Evolutionary conservation across 2,888 invertebrate genomes (phyloP).

Genomic region (Drosophila mimetica): DNA sequence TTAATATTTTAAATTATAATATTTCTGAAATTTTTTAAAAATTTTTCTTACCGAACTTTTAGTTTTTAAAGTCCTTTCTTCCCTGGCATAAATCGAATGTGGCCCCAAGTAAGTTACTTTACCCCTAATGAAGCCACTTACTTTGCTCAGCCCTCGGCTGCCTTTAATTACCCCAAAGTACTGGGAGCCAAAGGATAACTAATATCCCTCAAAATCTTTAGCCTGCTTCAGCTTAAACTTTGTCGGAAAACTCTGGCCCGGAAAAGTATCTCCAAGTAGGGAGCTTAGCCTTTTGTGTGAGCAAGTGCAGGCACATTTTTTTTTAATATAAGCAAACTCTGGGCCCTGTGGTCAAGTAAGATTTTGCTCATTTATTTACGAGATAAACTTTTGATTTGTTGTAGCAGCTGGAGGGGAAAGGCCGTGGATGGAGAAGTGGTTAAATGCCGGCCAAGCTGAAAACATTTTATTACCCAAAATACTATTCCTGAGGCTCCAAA

Average conservation of each 20-base stretch:
- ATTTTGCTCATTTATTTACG: slow-evolving; percentile 66
- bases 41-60: too few species aligned
- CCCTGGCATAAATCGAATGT: slow-evolving; percentile 1
- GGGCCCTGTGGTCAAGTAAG: slow-evolving; percentile 43
- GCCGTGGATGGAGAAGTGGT: not conserved
- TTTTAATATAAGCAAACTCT: slow-evolving; percentile 31
- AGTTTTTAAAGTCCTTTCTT: too few species aligned
- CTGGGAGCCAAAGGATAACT: slow-evolving; percentile 30
- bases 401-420: slow-evolving; percentile 16
- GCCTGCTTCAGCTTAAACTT: slow-evolving; percentile 27
- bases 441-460: slow-evolving; percentile 22
- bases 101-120: slow-evolving; percentile 2
- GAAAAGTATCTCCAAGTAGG: slow-evolving; percentile 7
- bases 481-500: slow-evolving; percentile 46
- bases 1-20: too few species aligned
- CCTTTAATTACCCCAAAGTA: slow-evolving; percentile 55
- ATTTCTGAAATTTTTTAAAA: too few species aligned
- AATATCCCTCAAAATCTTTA: slow-evolving; percentile 23
- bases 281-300: slow-evolving; percentile 23
- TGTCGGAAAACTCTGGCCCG: not conserved
- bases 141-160: slow-evolving; percentile 5
- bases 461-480: slow-evolving; percentile 62
- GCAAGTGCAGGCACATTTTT: slow-evolving; percentile 15
- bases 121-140: slow-evolving; percentile 23
- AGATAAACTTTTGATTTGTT: slow-evolving; percentile 74